Evolutionary conservation across 2,797 vertebrate species (phyloP).

Genomic region (Cichlasoma orientale): DNA sequence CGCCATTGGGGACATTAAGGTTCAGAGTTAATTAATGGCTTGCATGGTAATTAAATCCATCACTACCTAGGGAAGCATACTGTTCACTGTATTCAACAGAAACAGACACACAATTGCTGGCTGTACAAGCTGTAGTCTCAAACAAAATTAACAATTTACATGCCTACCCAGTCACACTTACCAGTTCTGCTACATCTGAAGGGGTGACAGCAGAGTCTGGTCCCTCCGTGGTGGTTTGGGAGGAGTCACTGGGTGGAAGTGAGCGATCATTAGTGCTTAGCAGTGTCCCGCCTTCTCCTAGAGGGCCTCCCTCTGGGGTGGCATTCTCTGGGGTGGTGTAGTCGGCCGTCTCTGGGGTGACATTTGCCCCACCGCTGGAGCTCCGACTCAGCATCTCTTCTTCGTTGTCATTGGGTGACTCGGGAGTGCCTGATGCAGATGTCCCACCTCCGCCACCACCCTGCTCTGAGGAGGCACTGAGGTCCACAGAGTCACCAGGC

Average conservation of each 20-base stretch:
- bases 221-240: slow-evolving; percentile 97
- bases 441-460: slow-evolving; percentile 76
- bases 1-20: background rate
- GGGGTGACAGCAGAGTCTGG: slow-evolving; percentile 96
- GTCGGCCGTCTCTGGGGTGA: slow-evolving; percentile 76
- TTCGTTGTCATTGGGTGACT: slow-evolving; percentile 82
- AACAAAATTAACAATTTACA: background rate
- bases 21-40: slow-evolving; percentile 13
- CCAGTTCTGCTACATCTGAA: slow-evolving; percentile 95
- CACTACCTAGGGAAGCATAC: background rate
- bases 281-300: slow-evolving; percentile 71
- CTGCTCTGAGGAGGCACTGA: slow-evolving; percentile 84
- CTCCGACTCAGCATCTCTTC: slow-evolving; percentile 91
- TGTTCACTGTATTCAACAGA: background rate
- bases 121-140: background rate
- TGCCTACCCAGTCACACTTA: slow-evolving; percentile 51
- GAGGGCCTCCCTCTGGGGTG: slow-evolving; percentile 85
- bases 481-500: slow-evolving; percentile 89
- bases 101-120: background rate
- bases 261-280: slow-evolving; percentile 81
- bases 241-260: slow-evolving; percentile 94
- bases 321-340: slow-evolving; percentile 75
- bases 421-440: slow-evolving; percentile 73
- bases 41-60: slow-evolving; percentile 15
- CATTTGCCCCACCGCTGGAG: slow-evolving; percentile 89